Conservation (phyloP, 2,888 invertebrate genomes). For the Villa cingulata region DNA sequence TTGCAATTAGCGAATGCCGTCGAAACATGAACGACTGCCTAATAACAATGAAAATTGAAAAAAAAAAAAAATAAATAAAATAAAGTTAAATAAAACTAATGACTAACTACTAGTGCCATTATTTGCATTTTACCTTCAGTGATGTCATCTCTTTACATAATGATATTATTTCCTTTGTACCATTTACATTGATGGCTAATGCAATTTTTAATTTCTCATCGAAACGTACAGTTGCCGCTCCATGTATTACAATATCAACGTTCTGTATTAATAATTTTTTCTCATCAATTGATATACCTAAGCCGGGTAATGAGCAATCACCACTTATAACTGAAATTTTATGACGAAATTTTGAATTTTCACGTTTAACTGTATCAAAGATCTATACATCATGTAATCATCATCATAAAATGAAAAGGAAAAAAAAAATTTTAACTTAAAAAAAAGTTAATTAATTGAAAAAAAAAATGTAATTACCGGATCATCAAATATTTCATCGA, state of each 20-base stretch:
- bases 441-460: too few relatives aligned
- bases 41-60: constrained; percentile 7
- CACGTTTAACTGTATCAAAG: constrained; percentile 18
- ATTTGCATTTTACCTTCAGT: constrained; percentile 39
- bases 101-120: neutral
- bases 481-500: constrained; percentile 55
- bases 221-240: constrained; percentile 77
- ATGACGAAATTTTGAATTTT: constrained; percentile 25
- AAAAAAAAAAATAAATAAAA: neutral
- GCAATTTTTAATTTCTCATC: constrained; percentile 55
- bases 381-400: constrained; percentile 13
- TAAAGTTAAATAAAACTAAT: neutral
- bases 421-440: neutral
- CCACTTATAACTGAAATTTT: constrained; percentile 33
- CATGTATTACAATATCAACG: constrained; percentile 59
- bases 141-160: constrained; percentile 49
- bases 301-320: constrained; percentile 28
- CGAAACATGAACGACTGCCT: constrained; percentile 49
- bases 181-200: constrained; percentile 53
- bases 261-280: constrained; percentile 23
- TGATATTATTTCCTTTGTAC: constrained; percentile 47
- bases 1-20: constrained; percentile 56
- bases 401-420: constrained; percentile 5
- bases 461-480: constrained; percentile 35
- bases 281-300: constrained; percentile 33